A percentile compares a stretch with the other conserved stretches of the same genome.
phyloP scores from a whole-genome alignment of 2,113 vertebrate species.

The Dunckerocampus dactyliophorus region DNA sequence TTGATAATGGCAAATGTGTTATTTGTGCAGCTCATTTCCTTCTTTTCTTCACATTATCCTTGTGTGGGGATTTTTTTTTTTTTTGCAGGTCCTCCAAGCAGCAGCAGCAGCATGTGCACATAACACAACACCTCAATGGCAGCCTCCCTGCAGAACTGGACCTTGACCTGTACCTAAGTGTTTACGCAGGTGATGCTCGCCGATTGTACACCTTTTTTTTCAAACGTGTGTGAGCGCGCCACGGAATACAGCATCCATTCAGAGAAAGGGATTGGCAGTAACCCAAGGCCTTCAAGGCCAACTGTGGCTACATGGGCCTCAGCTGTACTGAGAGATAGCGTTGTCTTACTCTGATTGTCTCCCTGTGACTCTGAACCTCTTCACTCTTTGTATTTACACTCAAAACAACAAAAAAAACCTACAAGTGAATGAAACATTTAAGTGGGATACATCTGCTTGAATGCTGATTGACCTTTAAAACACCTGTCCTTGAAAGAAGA shows the following conservation, averaged over 20 bases:
- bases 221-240: constrained; percentile 43
- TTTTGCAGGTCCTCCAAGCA: constrained; percentile 70
- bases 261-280: constrained; percentile 65
- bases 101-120: constrained; percentile 63
- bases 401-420: constrained; percentile 9
- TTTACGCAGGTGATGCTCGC: constrained; percentile 85
- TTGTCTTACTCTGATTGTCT: constrained; percentile 55
- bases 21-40: constrained; percentile 20
- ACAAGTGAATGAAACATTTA: constrained; percentile 12
- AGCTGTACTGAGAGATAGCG: constrained; percentile 63
- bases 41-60: constrained; percentile 55
- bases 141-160: constrained; percentile 67
- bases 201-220: constrained; percentile 45
- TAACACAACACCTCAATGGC: constrained; percentile 56
- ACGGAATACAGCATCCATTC: constrained; percentile 55
- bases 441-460: constrained; percentile 11
- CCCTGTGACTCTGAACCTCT: constrained; percentile 50
- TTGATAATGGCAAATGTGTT: constrained; percentile 25
- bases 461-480: constrained; percentile 19
- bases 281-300: constrained; percentile 72
- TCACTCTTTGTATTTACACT: constrained; percentile 48
- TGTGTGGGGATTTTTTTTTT: constrained; percentile 55
- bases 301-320: constrained; percentile 60
- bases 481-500: constrained; percentile 23
- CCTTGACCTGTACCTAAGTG: constrained; percentile 84